These are phyloP conservation scores for Chrysemys picta DNA, from an alignment of 2,113 vertebrate species.

Conservation along the genomic window DNA sequence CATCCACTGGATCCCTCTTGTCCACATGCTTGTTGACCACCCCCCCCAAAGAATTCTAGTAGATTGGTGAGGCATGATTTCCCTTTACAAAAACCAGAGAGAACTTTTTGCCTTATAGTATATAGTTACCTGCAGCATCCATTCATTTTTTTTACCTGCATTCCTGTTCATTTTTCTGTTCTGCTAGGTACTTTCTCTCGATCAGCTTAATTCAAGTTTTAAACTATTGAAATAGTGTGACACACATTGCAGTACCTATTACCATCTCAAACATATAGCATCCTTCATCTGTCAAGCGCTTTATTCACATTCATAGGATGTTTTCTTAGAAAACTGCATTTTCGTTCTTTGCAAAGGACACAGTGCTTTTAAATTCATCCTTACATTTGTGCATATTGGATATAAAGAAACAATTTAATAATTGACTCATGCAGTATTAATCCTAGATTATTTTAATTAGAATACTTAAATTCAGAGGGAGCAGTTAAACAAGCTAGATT, in stretches of 20 bases:
- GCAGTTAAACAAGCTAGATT: not conserved
- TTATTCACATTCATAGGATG: not conserved
- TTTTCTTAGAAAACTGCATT: not conserved
- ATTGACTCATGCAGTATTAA: not conserved
- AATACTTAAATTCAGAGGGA: not conserved
- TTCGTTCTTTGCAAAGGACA: not conserved
- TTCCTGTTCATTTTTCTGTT: not conserved
- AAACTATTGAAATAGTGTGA: not conserved
- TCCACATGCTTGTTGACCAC: too few relatives aligned
- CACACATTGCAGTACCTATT: fast-evolving
- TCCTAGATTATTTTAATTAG: slow-evolving; percentile 48
- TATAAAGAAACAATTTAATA: not conserved
- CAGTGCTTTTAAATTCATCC: not conserved
- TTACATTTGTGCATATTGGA: not conserved
- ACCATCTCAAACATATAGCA: fast-evolving
- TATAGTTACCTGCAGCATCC: not conserved
- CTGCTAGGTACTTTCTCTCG: not conserved
- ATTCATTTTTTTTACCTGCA: not conserved
- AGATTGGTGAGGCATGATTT: too few relatives aligned
- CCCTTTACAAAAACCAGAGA: not conserved
- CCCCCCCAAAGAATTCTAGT: too few relatives aligned
- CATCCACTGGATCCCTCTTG: too few relatives aligned
- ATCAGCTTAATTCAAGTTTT: not conserved
- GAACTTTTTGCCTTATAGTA: not conserved
- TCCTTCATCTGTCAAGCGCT: not conserved